These are phyloP conservation scores for Lacerta bilineata DNA, from an alignment of 2,797 vertebrate genomes.

Conservation along the genomic window DNA sequence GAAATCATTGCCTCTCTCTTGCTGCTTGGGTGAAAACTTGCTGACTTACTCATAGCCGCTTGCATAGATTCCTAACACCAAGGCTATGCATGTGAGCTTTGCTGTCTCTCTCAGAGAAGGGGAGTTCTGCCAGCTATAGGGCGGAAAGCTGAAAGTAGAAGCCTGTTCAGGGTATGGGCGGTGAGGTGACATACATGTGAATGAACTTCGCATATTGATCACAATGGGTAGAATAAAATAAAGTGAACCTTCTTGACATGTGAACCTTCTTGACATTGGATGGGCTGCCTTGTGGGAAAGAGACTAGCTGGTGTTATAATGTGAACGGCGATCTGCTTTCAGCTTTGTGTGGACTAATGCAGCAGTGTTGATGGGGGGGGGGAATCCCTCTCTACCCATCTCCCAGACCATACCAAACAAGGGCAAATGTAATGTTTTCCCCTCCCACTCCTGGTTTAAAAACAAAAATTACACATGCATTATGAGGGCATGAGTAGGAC, in stretches of 20 bases:
- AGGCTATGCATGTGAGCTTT: constrained; percentile 28
- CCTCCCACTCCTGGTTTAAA: not conserved
- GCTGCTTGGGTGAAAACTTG: constrained; percentile 72
- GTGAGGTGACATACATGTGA: constrained; percentile 36
- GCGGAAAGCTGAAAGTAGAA: constrained; percentile 53
- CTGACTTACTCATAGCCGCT: constrained; percentile 73
- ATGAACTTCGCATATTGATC: constrained; percentile 45
- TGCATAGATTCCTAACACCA: constrained; percentile 59
- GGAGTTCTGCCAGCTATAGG: constrained; percentile 23
- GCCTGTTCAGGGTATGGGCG: constrained; percentile 46
- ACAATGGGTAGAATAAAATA: constrained; percentile 32
- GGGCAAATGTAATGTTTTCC: not conserved
- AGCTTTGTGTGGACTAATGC: constrained; percentile 3
- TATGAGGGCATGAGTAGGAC: not conserved
- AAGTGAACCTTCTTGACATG: not conserved
- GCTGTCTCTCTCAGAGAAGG: constrained; percentile 16
- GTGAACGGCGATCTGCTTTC: constrained; percentile 31
- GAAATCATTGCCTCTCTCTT: constrained; percentile 63
- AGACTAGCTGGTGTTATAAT: constrained; percentile 22
- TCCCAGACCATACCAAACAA: not conserved
- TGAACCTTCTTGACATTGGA: not conserved
- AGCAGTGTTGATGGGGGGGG: not conserved
- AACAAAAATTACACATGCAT: not conserved
- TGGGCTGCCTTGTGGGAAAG: not conserved
- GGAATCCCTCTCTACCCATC: not conserved